phyloP scores from a whole-genome alignment of 2,113 vertebrate genomes.

The Haemorhous mexicanus region DNA sequence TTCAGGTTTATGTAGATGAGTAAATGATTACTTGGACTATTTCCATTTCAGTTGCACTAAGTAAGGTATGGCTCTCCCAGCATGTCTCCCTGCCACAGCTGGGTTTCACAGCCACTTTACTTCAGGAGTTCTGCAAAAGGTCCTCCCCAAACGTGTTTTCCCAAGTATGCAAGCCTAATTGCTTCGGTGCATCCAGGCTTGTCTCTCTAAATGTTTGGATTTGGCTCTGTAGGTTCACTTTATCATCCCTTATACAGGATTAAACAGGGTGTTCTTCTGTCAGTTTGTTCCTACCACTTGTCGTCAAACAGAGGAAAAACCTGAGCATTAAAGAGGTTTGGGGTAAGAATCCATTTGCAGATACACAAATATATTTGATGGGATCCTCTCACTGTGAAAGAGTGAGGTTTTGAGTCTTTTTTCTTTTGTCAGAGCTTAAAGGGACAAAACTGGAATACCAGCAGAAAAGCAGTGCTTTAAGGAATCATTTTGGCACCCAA shows the following conservation, averaged over 20 bases:
- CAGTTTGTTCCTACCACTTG: background rate
- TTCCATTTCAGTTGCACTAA: slow-evolving; percentile 8
- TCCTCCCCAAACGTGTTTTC: background rate
- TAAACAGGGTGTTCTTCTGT: background rate
- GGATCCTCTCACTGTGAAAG: background rate
- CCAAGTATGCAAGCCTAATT: background rate
- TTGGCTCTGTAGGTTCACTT: background rate
- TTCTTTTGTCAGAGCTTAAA: background rate
- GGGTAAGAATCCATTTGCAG: background rate
- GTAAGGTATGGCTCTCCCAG: background rate
- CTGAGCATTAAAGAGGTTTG: background rate
- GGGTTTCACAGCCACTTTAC: background rate
- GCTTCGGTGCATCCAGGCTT: background rate
- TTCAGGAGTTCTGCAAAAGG: background rate
- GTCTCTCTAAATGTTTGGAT: background rate
- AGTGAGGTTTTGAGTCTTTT: background rate
- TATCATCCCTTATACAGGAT: background rate
- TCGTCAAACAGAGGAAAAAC: background rate
- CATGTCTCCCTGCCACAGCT: background rate
- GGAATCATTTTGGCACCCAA: background rate
- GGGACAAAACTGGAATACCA: background rate
- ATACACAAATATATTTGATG: background rate
- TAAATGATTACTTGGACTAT: slow-evolving; percentile 26
- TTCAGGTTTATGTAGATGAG: background rate
- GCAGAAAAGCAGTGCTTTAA: background rate